Evolutionary conservation across 2,797 vertebrate species (phyloP), one percentile per base, ranked within the genome.

Genomic region (Discoglossus pictus): DNA sequence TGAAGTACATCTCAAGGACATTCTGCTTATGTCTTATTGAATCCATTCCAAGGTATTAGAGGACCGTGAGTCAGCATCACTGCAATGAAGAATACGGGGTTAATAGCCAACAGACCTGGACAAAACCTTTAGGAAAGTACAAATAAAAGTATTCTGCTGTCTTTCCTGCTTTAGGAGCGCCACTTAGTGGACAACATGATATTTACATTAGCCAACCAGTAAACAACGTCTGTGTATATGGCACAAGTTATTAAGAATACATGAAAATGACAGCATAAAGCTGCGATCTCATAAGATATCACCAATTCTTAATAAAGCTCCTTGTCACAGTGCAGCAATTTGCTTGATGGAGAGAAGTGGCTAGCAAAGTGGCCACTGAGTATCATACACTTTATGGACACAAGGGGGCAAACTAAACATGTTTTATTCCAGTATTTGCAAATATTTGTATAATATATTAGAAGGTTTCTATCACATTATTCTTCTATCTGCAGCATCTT

Each of bases 1-100:
- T 58, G 64, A 56, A 66, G 64, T 27, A 24, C 64, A 58, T 66
- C 27, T 47, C 15, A 66, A 66, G 64, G 64, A 58, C 64, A 12
- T 7, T 18, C 16, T 10, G 1, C 31, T 36, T n/a, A 15, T 48
- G 63, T 48, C 39, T 27, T 8, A 17, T 24, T 47, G 63, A 47
- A 23, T 23, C 2, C 13, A 27, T 39, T 52, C 64, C 53, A 56
- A 27, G 51, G 25, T 18, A 65, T 65, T 55, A 65, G 52, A 48
- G 27, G 35, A 17, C 47, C 47, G 40, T 65, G 35, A 55, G 17
- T 21, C 25, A 44, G 18, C 48, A 43, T 53, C 36, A 21, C 25
- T 40, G 39, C 48, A 36, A 46, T 7, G 8, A 42, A 35, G 11
- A 15, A n/a, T n/a, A n/a, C n/a, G n/a, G n/a, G n/a, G n/a, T n/a